Conservation (phyloP, 1,140 invertebrate genomes). For the Brachionus angularis region DNA sequence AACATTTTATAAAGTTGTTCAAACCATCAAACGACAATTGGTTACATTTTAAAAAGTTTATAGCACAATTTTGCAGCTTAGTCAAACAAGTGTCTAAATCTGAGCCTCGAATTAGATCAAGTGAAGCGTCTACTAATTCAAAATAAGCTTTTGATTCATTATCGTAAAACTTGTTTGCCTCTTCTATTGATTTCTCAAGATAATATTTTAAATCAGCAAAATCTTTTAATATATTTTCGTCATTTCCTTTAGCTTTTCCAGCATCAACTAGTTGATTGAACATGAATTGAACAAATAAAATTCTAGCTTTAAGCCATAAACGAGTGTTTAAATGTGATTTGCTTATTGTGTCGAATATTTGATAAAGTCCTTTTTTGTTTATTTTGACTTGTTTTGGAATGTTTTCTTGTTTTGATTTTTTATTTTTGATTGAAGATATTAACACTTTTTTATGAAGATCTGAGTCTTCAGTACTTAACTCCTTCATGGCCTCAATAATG, state of each 20-base stretch:
- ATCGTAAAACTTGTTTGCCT: conserved; percentile 20
- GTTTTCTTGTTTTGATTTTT: background rate
- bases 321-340: background rate
- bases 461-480: background rate
- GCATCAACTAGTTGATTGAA: conserved; percentile 23
- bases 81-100: background rate
- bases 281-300: conserved; percentile 29
- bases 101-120: conserved; percentile 1
- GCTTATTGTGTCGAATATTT: conserved; percentile 14
- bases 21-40: conserved; percentile 3
- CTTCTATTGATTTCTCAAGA: conserved; percentile 12
- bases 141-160: conserved; percentile 18
- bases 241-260: conserved; percentile 25
- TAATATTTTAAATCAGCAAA: conserved; percentile 35
- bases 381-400: conserved; percentile 2
- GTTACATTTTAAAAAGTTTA: background rate
- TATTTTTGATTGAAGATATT: background rate
- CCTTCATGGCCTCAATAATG: conserved; percentile 24
- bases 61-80: conserved; percentile 4
- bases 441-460: conserved; percentile 7
- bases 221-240: conserved; percentile 3
- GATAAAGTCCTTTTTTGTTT: conserved; percentile 5
- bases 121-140: background rate
- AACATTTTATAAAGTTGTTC: background rate
- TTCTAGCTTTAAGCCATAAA: conserved; percentile 23